These are phyloP conservation scores for Belgica antarctica DNA, from an alignment of 2,888 invertebrate genomes.

Conservation along the genomic window DNA sequence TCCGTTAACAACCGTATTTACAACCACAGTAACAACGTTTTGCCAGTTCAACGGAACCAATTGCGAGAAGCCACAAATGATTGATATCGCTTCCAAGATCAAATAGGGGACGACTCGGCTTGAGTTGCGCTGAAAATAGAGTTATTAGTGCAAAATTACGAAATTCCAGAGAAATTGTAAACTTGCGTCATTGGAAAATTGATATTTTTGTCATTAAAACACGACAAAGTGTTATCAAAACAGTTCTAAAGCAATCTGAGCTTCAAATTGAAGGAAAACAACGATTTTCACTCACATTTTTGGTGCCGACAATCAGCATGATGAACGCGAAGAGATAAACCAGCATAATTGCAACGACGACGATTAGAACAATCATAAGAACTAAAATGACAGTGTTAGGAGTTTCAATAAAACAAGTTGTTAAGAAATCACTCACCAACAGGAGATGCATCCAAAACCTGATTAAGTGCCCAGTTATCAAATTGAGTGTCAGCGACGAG, in stretches of 20 bases:
- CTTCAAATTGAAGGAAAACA: too few relatives aligned
- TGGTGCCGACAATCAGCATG: neutral
- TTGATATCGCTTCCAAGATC: too few relatives aligned
- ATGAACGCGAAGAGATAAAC: neutral
- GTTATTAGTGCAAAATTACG: too few relatives aligned
- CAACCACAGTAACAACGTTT: neutral
- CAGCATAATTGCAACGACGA: too few relatives aligned
- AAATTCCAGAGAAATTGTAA: too few relatives aligned
- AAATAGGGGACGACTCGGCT: neutral
- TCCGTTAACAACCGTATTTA: neutral
- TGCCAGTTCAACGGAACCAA: neutral
- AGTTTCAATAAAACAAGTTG: neutral
- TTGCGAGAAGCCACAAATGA: too few relatives aligned
- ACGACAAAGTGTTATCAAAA: too few relatives aligned
- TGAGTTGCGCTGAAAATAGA: too few relatives aligned
- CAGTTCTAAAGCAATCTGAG: too few relatives aligned
- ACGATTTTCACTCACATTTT: conserved; percentile 6
- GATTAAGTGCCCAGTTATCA: neutral
- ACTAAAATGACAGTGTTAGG: too few relatives aligned
- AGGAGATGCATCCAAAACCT: neutral
- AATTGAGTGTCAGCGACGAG: neutral
- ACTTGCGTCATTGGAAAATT: too few relatives aligned
- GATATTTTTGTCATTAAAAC: too few relatives aligned
- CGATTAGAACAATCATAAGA: neutral
- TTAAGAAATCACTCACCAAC: neutral